phyloP scores from a whole-genome alignment of 2,888 invertebrate species.

The Taenaris catops region DNA sequence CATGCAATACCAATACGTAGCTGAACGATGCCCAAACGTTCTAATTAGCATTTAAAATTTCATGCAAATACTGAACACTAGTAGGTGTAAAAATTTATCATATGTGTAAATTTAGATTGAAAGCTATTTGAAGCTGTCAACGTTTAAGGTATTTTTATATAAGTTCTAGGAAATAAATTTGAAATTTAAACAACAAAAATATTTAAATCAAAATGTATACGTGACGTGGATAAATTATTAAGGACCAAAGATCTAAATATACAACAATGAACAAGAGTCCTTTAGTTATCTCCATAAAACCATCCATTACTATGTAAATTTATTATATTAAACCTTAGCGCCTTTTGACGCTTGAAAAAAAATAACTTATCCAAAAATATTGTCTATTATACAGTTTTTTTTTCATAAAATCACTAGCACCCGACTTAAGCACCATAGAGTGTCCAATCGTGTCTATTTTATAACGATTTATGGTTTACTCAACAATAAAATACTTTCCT shows the following conservation, averaged over 20 bases:
- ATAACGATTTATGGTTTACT: conserved; percentile 77
- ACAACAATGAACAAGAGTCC: conserved; percentile 1
- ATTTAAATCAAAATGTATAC: not conserved
- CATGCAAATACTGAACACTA: conserved; percentile 16
- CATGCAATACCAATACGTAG: too few species aligned
- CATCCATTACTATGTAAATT: conserved; percentile 62
- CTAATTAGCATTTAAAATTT: conserved; percentile 23
- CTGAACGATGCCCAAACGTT: conserved; percentile 16
- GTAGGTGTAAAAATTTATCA: conserved; percentile 19
- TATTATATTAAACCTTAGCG: conserved; percentile 63
- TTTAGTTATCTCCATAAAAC: conserved; percentile 8
- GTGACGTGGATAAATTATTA: not conserved
- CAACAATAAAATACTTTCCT: conserved; percentile 70
- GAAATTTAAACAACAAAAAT: conserved; percentile 1
- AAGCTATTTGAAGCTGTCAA: conserved; percentile 3
- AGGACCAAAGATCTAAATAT: too few species aligned
- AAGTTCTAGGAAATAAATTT: conserved; percentile 1
- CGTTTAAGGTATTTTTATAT: conserved; percentile 8
- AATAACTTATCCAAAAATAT: conserved; percentile 41
- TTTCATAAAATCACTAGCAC: conserved; percentile 27
- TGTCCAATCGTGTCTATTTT: conserved; percentile 62
- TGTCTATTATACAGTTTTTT: conserved; percentile 38
- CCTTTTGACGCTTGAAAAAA: conserved; percentile 35
- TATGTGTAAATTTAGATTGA: conserved; percentile 10
- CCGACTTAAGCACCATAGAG: conserved; percentile 50